phyloP scores from a whole-genome alignment of 2,113 vertebrate genomes.

The Patagioenas fasciata region DNA sequence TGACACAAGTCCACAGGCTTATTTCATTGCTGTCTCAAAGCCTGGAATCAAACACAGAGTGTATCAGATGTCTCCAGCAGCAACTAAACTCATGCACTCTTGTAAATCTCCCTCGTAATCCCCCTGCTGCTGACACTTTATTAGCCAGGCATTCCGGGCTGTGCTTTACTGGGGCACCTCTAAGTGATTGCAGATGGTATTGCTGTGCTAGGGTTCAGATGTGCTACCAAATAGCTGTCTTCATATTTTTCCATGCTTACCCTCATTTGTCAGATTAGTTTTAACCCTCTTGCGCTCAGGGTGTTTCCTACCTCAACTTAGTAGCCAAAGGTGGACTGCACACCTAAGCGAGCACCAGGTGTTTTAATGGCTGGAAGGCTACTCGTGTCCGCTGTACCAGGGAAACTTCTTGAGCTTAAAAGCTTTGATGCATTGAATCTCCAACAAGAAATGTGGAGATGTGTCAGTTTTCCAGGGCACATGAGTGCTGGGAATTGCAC shows the following conservation, averaged over 20 bases:
- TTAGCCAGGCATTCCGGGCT: slow-evolving; percentile 72
- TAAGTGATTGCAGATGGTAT: slow-evolving; percentile 71
- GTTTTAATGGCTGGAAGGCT: neutral
- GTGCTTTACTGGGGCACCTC: slow-evolving; percentile 64
- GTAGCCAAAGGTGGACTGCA: neutral
- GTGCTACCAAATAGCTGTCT: slow-evolving; percentile 69
- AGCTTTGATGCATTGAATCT: neutral
- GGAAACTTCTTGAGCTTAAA: neutral
- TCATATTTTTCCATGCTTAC: slow-evolving; percentile 69
- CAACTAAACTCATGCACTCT: slow-evolving; percentile 69
- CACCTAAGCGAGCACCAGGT: neutral
- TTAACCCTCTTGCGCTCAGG: slow-evolving; percentile 66
- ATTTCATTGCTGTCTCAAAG: slow-evolving; percentile 57
- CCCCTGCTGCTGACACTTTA: slow-evolving; percentile 74
- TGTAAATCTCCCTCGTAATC: slow-evolving; percentile 75
- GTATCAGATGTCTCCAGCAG: slow-evolving; percentile 70
- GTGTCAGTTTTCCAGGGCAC: neutral
- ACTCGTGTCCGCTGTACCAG: neutral
- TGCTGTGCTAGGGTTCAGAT: slow-evolving; percentile 49
- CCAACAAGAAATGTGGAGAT: neutral
- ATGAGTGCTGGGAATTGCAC: neutral
- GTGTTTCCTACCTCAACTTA: neutral
- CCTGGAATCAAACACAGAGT: slow-evolving; percentile 59
- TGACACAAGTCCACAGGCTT: slow-evolving; percentile 8
- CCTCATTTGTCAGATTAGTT: slow-evolving; percentile 51